phyloP scores from a whole-genome alignment of 1,140 invertebrate species.

The Temnothorax longispinosus region DNA sequence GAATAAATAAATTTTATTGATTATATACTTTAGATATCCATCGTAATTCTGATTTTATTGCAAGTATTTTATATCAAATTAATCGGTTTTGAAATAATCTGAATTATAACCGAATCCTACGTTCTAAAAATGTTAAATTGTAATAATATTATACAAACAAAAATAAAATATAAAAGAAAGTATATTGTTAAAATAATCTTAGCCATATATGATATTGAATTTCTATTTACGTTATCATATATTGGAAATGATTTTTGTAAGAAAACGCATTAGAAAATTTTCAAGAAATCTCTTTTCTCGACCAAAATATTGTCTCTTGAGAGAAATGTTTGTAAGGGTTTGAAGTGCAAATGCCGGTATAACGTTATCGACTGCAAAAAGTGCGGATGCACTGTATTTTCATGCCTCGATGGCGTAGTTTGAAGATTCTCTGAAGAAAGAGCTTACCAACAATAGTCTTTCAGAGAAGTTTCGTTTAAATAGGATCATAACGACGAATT shows the following conservation, averaged over 20 bases:
- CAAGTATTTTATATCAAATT: slow-evolving; percentile 15
- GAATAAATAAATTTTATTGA: slow-evolving; percentile 59
- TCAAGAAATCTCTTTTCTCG: slow-evolving; percentile 27
- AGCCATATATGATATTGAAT: neutral
- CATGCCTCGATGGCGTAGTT: neutral
- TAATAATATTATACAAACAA: neutral
- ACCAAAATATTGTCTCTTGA: slow-evolving; percentile 1
- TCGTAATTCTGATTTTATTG: slow-evolving; percentile 11
- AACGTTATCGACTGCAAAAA: slow-evolving; percentile 29
- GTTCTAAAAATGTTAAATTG: neutral
- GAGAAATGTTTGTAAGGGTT: neutral
- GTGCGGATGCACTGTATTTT: slow-evolving; percentile 1
- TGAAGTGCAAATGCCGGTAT: neutral
- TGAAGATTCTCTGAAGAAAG: neutral
- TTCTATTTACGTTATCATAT: neutral
- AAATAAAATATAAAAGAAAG: neutral
- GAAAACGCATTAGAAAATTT: neutral
- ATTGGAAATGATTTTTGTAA: neutral
- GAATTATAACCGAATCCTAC: neutral
- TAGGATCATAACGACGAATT: neutral
- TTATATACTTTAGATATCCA: slow-evolving; percentile 19
- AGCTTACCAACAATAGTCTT: neutral
- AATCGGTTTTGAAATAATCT: neutral
- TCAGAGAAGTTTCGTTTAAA: neutral
- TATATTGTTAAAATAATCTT: neutral